These are phyloP conservation scores for Trinorchestia longiramus DNA, from an alignment of 1,140 invertebrate species.

Conservation along the genomic window DNA sequence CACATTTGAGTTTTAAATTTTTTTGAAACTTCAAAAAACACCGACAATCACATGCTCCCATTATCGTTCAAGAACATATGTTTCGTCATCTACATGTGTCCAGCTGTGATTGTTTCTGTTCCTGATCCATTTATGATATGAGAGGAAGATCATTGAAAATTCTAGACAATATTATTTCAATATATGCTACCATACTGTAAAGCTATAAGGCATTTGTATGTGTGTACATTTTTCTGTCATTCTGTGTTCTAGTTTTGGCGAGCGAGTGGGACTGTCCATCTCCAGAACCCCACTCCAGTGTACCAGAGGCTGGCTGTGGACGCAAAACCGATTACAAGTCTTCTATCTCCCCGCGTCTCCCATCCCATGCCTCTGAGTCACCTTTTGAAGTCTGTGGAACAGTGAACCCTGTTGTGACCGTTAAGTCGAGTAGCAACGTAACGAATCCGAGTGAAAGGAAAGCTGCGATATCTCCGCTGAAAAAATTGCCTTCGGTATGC, in stretches of 20 bases:
- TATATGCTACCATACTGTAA: neutral
- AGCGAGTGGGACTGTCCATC: constrained; percentile 30
- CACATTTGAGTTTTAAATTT: neutral
- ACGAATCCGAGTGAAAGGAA: neutral
- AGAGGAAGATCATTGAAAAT: neutral
- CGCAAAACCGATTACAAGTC: neutral
- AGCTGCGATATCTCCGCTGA: neutral
- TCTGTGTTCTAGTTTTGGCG: neutral
- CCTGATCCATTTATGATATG: neutral
- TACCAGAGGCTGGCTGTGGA: neutral
- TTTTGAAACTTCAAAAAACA: neutral
- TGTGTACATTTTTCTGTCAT: neutral
- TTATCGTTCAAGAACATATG: neutral
- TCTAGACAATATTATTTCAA: neutral
- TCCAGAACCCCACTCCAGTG: neutral
- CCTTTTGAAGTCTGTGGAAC: neutral
- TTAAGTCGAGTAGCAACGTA: neutral
- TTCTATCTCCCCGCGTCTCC: neutral
- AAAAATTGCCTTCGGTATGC: neutral
- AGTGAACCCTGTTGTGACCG: neutral
- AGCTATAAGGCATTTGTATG: neutral
- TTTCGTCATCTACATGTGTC: neutral
- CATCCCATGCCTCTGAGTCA: neutral
- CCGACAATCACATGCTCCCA: neutral
- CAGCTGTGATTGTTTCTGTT: neutral